Evolutionary conservation across 1,140 invertebrate genomes (phyloP), one percentile per base, ranked within the genome.

Genomic region (Sitophilus oryzae): DNA sequence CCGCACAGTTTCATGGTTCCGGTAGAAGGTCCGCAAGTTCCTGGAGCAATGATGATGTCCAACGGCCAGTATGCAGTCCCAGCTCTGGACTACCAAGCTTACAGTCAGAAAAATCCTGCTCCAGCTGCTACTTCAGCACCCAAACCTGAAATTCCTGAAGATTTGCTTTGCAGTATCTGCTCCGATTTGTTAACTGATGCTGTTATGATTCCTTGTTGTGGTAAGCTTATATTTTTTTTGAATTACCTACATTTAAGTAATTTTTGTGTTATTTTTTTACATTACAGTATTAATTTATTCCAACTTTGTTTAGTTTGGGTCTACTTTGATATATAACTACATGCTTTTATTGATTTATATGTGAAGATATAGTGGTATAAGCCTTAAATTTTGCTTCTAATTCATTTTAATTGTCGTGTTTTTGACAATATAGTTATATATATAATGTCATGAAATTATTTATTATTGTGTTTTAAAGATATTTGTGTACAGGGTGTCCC

Each of bases 191-290:
- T 98, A 46, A 86, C 85, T 0, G 95, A 98, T 77, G 94, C 95
- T 47, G 93, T 98, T 10, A 87, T 97, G 79, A 94, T 95, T 70
- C 91, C 92, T 1, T 98, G 96, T 69, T 99, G 95, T 74, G 94
- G 93, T 14, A 56, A 50, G 47, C 50, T 34, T 40, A 20, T 8
- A 20, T 40, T 15, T 14, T 14, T 40, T 40, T 40, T 40, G 14
- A 40, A 9, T 9, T 35, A 35, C 34, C 34, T 35, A 30, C 25
- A 30, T 30, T 30, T 30, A 30, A 30, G 11, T 6, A 30, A 6
- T 35, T 9, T 35, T 9, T 35, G 34, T n/a, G n/a, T 35, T 35
- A n/a, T 35, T 9, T n/a, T n/a, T n/a, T n/a, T n/a, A n/a, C n/a
- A n/a, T n/a, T n/a, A n/a, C n/a, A n/a, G n/a, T n/a, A n/a, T n/a